These are phyloP conservation scores for Drosophila tripunctata DNA, from an alignment of 2,888 invertebrate genomes.

Conservation along the genomic window DNA sequence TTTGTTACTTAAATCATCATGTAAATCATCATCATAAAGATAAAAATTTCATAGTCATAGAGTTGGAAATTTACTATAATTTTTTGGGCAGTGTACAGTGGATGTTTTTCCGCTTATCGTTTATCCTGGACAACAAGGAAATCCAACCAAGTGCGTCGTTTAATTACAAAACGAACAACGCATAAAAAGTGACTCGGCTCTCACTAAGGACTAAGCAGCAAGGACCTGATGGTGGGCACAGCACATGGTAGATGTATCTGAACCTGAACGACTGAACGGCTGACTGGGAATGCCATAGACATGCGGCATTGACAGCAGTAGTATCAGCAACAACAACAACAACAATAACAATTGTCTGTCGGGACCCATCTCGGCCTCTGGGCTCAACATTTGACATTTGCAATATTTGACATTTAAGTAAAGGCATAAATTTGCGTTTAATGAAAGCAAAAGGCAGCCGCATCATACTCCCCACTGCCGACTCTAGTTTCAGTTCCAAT, in stretches of 20 bases:
- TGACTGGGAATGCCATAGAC: slow-evolving; percentile 35
- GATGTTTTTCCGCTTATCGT: slow-evolving; percentile 37
- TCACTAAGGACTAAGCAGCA: slow-evolving; percentile 2
- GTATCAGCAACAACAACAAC: slow-evolving; percentile 2
- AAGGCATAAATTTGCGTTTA: slow-evolving; percentile 79
- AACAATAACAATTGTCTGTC: slow-evolving; percentile 48
- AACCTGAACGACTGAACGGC: slow-evolving; percentile 24
- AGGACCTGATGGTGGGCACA: slow-evolving; percentile 22
- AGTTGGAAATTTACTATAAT: too few relatives aligned
- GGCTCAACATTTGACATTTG: slow-evolving; percentile 70
- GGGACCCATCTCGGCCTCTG: slow-evolving; percentile 31
- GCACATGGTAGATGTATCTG: slow-evolving; percentile 26
- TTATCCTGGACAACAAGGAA: slow-evolving; percentile 43
- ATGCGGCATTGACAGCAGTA: slow-evolving; percentile 39
- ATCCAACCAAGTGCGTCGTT: slow-evolving; percentile 75
- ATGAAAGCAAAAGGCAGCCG: slow-evolving; percentile 67
- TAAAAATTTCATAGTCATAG: too few relatives aligned
- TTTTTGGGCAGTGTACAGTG: slow-evolving; percentile 29
- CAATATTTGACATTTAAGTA: slow-evolving; percentile 80
- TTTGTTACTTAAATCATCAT: too few relatives aligned
- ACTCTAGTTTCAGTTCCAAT: background rate
- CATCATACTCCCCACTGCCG: background rate
- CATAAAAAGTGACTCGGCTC: slow-evolving; percentile 69
- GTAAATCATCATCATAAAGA: too few relatives aligned
- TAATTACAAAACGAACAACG: slow-evolving; percentile 80